Conservation (phyloP, 2,888 invertebrate genomes). For the Sialis fuliginosa region DNA sequence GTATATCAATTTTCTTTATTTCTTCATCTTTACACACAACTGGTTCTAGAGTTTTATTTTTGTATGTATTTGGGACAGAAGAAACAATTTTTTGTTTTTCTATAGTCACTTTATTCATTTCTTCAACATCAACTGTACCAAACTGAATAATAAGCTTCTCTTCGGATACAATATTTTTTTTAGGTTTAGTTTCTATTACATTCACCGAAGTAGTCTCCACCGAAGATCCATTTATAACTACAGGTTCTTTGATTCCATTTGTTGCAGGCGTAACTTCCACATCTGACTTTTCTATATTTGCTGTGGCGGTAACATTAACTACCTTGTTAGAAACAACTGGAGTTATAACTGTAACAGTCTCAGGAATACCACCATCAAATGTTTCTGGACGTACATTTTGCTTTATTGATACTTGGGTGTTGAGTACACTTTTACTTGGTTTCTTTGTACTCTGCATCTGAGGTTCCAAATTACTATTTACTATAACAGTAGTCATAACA, state of each 20-base stretch:
- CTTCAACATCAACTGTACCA: not conserved
- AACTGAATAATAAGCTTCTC: not conserved
- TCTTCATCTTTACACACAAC: too few species aligned
- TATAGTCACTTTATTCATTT: constrained; percentile 1
- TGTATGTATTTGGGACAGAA: too few species aligned
- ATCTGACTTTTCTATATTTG: too few species aligned
- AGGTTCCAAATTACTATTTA: constrained; percentile 8
- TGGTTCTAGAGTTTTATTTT: too few species aligned
- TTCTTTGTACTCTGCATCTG: not conserved
- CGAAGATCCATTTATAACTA: not conserved
- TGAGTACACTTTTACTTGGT: not conserved
- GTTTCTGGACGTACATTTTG: constrained; percentile 1
- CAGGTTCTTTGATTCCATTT: constrained; percentile 6
- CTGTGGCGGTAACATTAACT: too few species aligned
- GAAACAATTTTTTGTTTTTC: not conserved
- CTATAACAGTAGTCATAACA: constrained; percentile 7
- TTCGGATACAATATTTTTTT: constrained; percentile 3
- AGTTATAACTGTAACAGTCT: too few species aligned
- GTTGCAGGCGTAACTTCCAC: too few species aligned
- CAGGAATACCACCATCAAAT: not conserved
- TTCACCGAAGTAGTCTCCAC: not conserved
- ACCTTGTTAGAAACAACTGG: too few species aligned
- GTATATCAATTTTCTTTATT: not conserved
- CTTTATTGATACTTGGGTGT: constrained; percentile 4
- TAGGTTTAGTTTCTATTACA: constrained; percentile 1